phyloP scores from a whole-genome alignment of 1,140 invertebrate species.

The Mya arenaria region DNA sequence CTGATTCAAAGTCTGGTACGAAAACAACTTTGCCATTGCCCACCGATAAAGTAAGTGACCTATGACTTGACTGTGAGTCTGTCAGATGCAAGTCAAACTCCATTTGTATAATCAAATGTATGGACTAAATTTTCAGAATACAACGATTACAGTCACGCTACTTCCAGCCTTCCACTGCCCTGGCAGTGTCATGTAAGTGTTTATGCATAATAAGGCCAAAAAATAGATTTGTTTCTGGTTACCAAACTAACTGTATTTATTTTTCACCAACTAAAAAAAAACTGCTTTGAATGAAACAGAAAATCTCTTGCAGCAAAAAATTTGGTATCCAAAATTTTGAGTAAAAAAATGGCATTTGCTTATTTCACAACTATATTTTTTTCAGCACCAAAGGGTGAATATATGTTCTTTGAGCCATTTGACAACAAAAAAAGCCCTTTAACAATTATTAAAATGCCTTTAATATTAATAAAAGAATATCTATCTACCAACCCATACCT shows the following conservation, averaged over 20 bases:
- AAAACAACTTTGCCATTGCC: background rate
- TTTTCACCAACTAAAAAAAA: background rate
- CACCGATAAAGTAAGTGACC: background rate
- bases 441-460: too few relatives aligned
- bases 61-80: background rate
- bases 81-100: background rate
- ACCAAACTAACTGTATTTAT: background rate
- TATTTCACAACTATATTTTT: too few relatives aligned
- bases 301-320: background rate
- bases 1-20: background rate
- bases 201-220: background rate
- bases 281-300: background rate
- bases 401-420: too few relatives aligned
- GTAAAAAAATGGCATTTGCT: too few relatives aligned
- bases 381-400: too few relatives aligned
- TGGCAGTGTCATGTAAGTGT: constrained; percentile 80
- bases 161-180: constrained; percentile 79
- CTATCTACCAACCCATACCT: too few relatives aligned
- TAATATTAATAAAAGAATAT: too few relatives aligned
- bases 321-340: background rate
- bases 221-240: background rate
- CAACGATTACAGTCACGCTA: constrained; percentile 72
- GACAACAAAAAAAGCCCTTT: too few relatives aligned
- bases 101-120: background rate
- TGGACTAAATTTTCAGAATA: constrained; percentile 56